These are phyloP conservation scores for Drosophila sturtevanti DNA, from an alignment of 1,140 invertebrate species.

Conservation along the genomic window DNA sequence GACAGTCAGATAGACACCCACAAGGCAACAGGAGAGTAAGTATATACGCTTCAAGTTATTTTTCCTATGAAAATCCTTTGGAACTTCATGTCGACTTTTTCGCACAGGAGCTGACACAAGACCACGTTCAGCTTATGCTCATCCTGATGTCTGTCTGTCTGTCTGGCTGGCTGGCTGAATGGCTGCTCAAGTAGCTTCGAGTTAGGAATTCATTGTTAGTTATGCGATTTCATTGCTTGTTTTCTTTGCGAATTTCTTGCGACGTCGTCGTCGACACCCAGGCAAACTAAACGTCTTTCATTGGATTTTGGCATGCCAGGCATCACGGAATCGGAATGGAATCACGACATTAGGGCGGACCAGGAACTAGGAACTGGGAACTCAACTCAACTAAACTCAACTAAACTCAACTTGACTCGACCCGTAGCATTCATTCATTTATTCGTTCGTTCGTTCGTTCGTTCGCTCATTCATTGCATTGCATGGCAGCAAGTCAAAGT, in stretches of 20 bases:
- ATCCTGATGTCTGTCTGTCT: conserved; percentile 29
- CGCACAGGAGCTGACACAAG: conserved; percentile 37
- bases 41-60: conserved; percentile 60
- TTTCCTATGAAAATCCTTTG: conserved; percentile 62
- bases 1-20: conserved; percentile 20
- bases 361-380: background rate
- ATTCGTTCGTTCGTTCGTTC: conserved; percentile 36
- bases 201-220: conserved; percentile 81
- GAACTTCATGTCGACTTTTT: conserved; percentile 58
- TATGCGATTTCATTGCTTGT: conserved; percentile 81
- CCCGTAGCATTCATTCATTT: conserved; percentile 30
- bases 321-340: conserved; percentile 57
- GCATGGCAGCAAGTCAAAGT: conserved; percentile 72
- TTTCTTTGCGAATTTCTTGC: conserved; percentile 76
- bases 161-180: conserved; percentile 32
- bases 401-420: background rate
- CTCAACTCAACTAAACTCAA: background rate
- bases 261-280: conserved; percentile 54
- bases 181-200: conserved; percentile 76
- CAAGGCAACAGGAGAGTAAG: conserved; percentile 16
- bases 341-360: conserved; percentile 58
- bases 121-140: conserved; percentile 67
- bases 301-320: conserved; percentile 80
- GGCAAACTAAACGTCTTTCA: conserved; percentile 77
- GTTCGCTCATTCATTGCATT: conserved; percentile 43